A percentile compares a stretch with the other conserved stretches of the same genome.
phyloP scores from a whole-genome alignment of 92 coral and sea anemone species.

The Blastomussa wellsi region DNA sequence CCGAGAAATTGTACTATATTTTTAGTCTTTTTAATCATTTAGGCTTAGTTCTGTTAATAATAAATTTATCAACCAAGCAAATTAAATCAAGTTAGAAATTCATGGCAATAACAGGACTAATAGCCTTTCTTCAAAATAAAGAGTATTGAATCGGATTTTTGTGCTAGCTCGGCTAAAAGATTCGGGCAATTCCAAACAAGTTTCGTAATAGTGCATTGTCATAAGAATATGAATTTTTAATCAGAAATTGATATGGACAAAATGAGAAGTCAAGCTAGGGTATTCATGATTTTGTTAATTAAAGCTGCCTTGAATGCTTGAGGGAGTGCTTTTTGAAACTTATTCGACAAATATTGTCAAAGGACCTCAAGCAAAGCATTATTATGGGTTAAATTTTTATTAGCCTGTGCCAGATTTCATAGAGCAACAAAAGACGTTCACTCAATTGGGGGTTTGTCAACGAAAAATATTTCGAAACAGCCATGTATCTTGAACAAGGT shows the following conservation, averaged over 20 bases:
- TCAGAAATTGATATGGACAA: no score
- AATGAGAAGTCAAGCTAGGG: neutral
- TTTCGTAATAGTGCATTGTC: neutral
- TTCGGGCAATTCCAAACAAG: neutral
- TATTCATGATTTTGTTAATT: neutral
- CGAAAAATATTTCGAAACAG: neutral
- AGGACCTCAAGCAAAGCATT: neutral
- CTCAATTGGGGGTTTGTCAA: neutral
- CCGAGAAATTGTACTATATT: neutral
- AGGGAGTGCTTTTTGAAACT: neutral
- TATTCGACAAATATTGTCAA: neutral
- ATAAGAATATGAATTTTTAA: neutral
- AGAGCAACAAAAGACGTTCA: neutral
- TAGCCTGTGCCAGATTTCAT: neutral
- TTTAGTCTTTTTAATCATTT: neutral
- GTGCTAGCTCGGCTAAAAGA: neutral
- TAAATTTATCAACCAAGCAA: neutral
- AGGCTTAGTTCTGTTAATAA: neutral
- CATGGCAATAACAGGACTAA: neutral
- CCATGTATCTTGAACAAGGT: neutral
- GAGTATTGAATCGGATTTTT: neutral
- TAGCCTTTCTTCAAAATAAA: neutral
- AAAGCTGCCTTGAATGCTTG: neutral
- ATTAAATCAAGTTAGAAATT: neutral
- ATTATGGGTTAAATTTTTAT: neutral